phyloP scores from a whole-genome alignment of 2,113 vertebrate species.

The Thinocorus orbignyianus region DNA sequence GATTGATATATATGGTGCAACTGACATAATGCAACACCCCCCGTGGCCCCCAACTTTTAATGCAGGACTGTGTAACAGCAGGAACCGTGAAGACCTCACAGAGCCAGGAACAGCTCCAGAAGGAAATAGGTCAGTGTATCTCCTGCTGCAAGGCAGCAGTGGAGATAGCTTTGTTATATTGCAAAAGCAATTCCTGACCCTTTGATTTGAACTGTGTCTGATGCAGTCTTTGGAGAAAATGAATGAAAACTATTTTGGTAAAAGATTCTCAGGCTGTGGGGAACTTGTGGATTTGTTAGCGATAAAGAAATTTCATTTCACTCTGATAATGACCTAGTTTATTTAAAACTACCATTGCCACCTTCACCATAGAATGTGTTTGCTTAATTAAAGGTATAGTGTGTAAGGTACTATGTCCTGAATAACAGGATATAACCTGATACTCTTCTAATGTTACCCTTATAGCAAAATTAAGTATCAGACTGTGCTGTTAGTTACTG shows the following conservation, averaged over 20 bases:
- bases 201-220: background rate
- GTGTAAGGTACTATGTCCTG: background rate
- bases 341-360: background rate
- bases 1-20: background rate
- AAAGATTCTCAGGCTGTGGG: background rate
- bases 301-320: background rate
- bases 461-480: background rate
- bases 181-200: background rate
- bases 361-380: background rate
- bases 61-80: background rate
- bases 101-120: background rate
- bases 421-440: background rate
- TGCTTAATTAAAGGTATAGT: background rate
- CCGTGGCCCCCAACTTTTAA: background rate
- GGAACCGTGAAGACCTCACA: background rate
- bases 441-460: background rate
- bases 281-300: background rate
- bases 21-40: fast-evolving
- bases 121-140: background rate
- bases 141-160: background rate
- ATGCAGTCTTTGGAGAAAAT: background rate
- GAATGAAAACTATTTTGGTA: background rate
- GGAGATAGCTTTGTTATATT: background rate
- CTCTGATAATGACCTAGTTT: background rate
- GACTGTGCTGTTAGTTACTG: background rate